These are phyloP conservation scores for Denticeps clupeoides DNA, from an alignment of 2,797 vertebrate species.

Conservation along the genomic window DNA sequence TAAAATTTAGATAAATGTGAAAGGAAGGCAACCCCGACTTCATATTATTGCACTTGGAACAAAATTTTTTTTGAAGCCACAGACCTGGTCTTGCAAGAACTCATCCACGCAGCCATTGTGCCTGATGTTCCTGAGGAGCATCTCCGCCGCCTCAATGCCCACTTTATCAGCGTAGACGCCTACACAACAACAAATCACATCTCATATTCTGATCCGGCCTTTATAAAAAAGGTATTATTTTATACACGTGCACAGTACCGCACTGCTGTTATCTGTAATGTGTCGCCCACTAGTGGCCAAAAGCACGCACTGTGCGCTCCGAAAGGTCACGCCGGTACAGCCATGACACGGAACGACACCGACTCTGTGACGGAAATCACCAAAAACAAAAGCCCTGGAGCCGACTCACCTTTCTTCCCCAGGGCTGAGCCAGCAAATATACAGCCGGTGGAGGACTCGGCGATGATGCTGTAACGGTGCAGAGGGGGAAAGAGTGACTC, in stretches of 20 bases:
- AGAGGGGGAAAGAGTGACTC: conserved; percentile 2
- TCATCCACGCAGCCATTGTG: conserved; percentile 92
- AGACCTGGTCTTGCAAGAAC: conserved; percentile 94
- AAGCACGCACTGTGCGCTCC: not conserved
- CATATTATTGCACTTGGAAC: not conserved
- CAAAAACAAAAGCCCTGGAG: too few species aligned
- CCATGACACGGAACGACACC: too few species aligned
- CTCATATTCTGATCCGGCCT: too few species aligned
- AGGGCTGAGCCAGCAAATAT: conserved; percentile 87
- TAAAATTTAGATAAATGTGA: not conserved
- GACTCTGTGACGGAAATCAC: too few species aligned
- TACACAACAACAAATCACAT: conserved; percentile 40
- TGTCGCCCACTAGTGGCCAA: conserved; percentile 21
- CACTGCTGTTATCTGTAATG: not conserved
- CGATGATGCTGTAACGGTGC: conserved; percentile 65
- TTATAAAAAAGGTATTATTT: too few species aligned
- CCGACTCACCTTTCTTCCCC: conserved; percentile 82
- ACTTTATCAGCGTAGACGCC: conserved; percentile 84
- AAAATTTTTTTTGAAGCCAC: too few species aligned
- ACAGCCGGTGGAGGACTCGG: conserved; percentile 90
- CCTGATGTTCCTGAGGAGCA: conserved; percentile 80
- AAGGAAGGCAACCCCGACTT: not conserved
- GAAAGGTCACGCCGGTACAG: too few species aligned
- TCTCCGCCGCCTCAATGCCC: conserved; percentile 88
- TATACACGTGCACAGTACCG: too few species aligned